Conservation (phyloP, 2,888 invertebrate species). For the Acrobasis repandana region DNA sequence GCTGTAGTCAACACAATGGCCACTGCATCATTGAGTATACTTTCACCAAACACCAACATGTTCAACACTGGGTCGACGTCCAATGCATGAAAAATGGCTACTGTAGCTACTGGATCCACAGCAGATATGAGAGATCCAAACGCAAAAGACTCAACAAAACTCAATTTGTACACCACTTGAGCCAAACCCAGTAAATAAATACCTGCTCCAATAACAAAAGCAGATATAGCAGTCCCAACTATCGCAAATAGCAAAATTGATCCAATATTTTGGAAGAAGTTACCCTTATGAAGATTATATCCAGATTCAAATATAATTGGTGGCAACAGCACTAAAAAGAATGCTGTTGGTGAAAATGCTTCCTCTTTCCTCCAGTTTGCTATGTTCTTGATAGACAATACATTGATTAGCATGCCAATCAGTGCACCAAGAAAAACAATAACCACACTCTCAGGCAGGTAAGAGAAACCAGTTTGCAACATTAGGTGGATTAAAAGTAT, state of each 20-base stretch:
- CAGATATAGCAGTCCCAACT: slow-evolving; percentile 98
- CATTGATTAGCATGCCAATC: slow-evolving; percentile 94
- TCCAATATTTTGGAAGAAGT: slow-evolving; percentile 98
- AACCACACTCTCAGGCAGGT: slow-evolving; percentile 98
- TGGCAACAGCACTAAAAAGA: slow-evolving; percentile 97
- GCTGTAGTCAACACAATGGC: slow-evolving; percentile 98
- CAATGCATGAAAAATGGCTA: slow-evolving; percentile 98
- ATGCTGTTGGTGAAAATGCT: slow-evolving; percentile 98
- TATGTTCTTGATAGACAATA: slow-evolving; percentile 93
- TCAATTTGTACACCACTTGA: slow-evolving; percentile 94
- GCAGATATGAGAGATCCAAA: slow-evolving; percentile 99
- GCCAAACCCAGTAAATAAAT: slow-evolving; percentile 97
- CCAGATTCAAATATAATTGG: slow-evolving; percentile 99
- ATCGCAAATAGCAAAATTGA: slow-evolving; percentile 99
- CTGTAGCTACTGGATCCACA: slow-evolving; percentile 99
- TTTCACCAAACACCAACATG: slow-evolving; percentile 99
- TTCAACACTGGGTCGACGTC: slow-evolving; percentile 98
- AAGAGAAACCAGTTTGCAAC: slow-evolving; percentile 97
- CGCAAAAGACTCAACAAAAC: slow-evolving; percentile 98
- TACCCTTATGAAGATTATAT: slow-evolving; percentile 99
- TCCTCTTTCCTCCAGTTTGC: slow-evolving; percentile 99
- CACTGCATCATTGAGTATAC: slow-evolving; percentile 98
- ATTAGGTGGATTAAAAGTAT: slow-evolving; percentile 97
- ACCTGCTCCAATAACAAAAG: slow-evolving; percentile 97
- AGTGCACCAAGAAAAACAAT: slow-evolving; percentile 97